A percentile compares a stretch with the other conserved stretches of the same genome.
phyloP scores from a whole-genome alignment of 2,113 vertebrate genomes.

The Nibea albiflora region DNA sequence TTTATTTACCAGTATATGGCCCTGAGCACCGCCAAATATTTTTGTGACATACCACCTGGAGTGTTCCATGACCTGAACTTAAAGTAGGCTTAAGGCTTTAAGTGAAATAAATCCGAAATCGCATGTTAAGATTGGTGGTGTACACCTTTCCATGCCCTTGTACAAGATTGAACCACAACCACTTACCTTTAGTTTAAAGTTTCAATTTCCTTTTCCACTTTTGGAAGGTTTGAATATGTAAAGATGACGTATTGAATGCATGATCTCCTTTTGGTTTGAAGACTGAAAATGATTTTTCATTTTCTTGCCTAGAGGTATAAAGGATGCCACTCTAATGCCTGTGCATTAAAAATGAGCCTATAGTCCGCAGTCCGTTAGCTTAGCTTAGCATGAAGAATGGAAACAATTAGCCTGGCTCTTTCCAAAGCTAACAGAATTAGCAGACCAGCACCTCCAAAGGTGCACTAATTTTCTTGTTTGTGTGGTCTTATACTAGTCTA shows the following conservation, averaged over 20 bases:
- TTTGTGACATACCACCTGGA: constrained; percentile 23
- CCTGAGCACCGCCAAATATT: neutral
- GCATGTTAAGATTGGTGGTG: constrained; percentile 2
- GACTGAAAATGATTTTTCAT: neutral
- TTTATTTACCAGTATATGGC: constrained; percentile 51
- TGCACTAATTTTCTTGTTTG: neutral
- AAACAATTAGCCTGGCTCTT: neutral
- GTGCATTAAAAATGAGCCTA: neutral
- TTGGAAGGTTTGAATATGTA: neutral
- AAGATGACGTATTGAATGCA: neutral
- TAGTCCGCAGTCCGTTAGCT: neutral
- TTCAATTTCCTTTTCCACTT: neutral
- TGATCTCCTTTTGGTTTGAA: neutral
- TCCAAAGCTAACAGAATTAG: neutral
- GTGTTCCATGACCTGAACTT: constrained; percentile 33
- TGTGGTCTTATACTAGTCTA: neutral
- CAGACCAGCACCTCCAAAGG: neutral
- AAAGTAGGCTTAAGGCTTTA: neutral
- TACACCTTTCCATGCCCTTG: neutral
- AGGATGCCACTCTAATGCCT: neutral
- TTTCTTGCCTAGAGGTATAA: neutral
- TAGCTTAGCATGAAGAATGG: neutral
- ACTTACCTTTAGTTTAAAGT: neutral
- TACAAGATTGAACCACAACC: neutral
- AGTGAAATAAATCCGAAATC: constrained; percentile 24